phyloP scores from a whole-genome alignment of 2,797 vertebrate species.

The Sarcoramphus papa region DNA sequence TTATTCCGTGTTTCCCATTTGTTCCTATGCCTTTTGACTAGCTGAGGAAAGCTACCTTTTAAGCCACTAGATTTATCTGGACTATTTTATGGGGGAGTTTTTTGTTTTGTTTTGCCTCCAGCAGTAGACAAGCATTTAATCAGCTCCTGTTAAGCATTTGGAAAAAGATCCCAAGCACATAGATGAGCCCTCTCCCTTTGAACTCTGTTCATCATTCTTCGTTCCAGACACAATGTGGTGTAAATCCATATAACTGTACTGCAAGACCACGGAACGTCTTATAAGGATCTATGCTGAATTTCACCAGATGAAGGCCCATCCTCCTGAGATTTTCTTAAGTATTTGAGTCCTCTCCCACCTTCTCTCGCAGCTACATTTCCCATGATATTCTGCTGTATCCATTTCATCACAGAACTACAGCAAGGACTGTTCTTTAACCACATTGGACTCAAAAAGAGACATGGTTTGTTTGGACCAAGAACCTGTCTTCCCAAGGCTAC shows the following conservation, averaged over 20 bases:
- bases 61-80: neutral
- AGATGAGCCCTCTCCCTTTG: neutral
- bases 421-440: neutral
- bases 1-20: neutral
- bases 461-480: neutral
- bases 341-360: neutral
- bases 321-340: neutral
- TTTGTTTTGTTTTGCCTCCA: neutral
- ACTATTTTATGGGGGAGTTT: neutral
- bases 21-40: neutral
- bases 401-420: neutral
- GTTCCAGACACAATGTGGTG: neutral
- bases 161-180: neutral
- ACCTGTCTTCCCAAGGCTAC: neutral
- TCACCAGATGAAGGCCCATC: neutral
- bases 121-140: neutral
- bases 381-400: neutral
- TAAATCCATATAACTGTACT: neutral
- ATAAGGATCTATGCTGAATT: neutral
- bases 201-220: neutral
- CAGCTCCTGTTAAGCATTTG: neutral
- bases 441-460: neutral
- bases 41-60: neutral
- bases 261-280: neutral
- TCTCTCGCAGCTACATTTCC: neutral